A percentile compares a stretch with the other conserved stretches of the same genome.
phyloP scores from a whole-genome alignment of 2,888 invertebrate genomes.

The Acleris holmiana region DNA sequence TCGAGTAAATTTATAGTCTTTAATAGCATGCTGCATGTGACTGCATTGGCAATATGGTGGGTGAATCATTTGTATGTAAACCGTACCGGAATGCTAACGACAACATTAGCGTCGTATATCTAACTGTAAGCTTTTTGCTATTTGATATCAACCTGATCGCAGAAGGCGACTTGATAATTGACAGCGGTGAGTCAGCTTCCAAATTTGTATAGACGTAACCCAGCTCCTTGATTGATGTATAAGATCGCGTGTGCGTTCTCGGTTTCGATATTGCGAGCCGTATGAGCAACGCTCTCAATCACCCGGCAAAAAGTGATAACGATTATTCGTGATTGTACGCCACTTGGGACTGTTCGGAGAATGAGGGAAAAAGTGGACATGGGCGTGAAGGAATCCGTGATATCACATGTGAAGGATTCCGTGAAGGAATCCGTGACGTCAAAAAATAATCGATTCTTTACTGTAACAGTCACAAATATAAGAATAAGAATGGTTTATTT shows the following conservation, averaged over 20 bases:
- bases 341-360: constrained; percentile 24
- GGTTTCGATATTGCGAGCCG: constrained; percentile 28
- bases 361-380: constrained; percentile 18
- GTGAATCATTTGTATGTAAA: constrained; percentile 13
- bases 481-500: too few species aligned
- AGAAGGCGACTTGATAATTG: constrained; percentile 24
- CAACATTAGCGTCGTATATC: constrained; percentile 28
- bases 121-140: constrained; percentile 20
- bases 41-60: constrained; percentile 27
- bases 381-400: constrained; percentile 15
- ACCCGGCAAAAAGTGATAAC: constrained; percentile 26
- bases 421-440: constrained; percentile 11
- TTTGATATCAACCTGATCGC: constrained; percentile 28
- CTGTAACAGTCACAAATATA: too few species aligned
- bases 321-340: constrained; percentile 29
- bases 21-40: constrained; percentile 12
- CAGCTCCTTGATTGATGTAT: constrained; percentile 14
- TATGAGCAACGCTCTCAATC: constrained; percentile 13
- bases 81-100: constrained; percentile 30
- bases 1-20: constrained; percentile 17
- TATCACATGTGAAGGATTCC: too few species aligned
- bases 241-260: constrained; percentile 18
- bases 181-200: constrained; percentile 25
- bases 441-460: too few species aligned
- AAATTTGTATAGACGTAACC: constrained; percentile 14